Base-by-base conservation (phyloP, 1,140 invertebrate species). In the Drosophila tsacasi region DNA sequence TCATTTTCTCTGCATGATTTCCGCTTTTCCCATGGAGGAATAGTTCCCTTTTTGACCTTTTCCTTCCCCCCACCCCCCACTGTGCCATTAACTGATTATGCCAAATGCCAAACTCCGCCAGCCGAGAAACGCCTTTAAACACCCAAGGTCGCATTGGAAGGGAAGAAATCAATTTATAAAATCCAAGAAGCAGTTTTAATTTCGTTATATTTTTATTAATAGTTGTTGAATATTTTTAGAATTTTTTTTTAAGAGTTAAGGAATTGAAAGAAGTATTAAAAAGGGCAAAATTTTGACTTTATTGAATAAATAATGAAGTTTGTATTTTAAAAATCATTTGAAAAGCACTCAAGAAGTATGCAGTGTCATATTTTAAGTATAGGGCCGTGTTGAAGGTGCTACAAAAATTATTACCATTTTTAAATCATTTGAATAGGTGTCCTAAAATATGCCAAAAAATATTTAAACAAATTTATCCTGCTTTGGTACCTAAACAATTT, bases 11-110 rank as follows among this genome's bases (percentile, higher is more conserved):
- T 25, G 32, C 21, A 55, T 55, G 54, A 55, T 55, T 55, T 55
- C 54, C 54, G 32, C 19, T 55, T 39, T 37, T 23, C 54, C 54
- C 32, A 55, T 21, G 52, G 30, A 35, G 52, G 30, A 35, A 4
- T 37, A 54, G 52, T 54, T 37, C 1, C 12, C 19, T 54, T 5
- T 35, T 54, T 17, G 30, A 54, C 52, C 30, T 35, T 7, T 12
- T 15, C n/a, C 10, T 6, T 0, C 10, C 19, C 19, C n/a, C 50
- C 30, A 10, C 19, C 30, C 30, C 50, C 19, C 32, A 23, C 52
- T 55, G 32, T 55, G 52, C 52, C 52, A 55, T 55, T 55, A 55
- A 55, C 52, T 55, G 52, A 55, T 55, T 55, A 55, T 55, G 52
- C 52, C 52, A 55, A 55, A 23, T 55, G 52, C 52, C 52, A 55